Evolutionary conservation across 2,797 vertebrate genomes (phyloP).

Genomic region (Ambastaia sidthimunki): DNA sequence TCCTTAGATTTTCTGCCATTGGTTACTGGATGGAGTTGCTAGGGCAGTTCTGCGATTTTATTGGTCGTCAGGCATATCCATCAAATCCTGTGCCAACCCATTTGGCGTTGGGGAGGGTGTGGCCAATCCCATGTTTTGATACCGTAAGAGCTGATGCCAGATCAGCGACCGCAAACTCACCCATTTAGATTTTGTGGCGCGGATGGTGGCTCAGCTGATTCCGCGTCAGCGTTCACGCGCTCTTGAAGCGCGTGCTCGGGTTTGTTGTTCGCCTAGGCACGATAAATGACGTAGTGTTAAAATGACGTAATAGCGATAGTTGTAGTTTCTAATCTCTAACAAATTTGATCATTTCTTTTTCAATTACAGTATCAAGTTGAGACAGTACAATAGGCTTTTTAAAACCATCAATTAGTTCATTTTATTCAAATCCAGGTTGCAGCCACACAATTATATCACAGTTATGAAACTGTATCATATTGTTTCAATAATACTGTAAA

Average conservation of each 20-base stretch:
- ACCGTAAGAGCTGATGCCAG: conserved; percentile 44
- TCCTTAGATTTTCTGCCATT: conserved; percentile 56
- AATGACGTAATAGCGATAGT: conserved; percentile 32
- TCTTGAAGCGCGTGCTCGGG: conserved; percentile 54
- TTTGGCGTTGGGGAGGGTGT: conserved; percentile 53
- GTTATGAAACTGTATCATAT: no score
- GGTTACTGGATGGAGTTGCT: conserved; percentile 70
- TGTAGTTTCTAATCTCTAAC: background rate
- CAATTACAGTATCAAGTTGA: no score
- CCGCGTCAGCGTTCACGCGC: conserved; percentile 43
- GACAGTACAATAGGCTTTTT: no score
- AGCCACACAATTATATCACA: no score
- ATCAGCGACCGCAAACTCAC: conserved; percentile 34
- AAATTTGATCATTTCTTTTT: no score
- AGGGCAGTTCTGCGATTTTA: conserved; percentile 63
- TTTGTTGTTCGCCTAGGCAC: conserved; percentile 66
- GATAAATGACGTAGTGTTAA: conserved; percentile 51
- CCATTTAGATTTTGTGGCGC: background rate
- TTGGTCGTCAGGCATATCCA: conserved; percentile 57
- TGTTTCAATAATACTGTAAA: no score
- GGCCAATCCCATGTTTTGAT: conserved; percentile 29
- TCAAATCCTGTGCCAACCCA: conserved; percentile 56
- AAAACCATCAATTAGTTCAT: no score
- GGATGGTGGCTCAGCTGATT: conserved; percentile 42
- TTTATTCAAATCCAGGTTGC: no score